Base-by-base conservation (phyloP, 2,888 invertebrate species). In the Erebia epiphron region DNA sequence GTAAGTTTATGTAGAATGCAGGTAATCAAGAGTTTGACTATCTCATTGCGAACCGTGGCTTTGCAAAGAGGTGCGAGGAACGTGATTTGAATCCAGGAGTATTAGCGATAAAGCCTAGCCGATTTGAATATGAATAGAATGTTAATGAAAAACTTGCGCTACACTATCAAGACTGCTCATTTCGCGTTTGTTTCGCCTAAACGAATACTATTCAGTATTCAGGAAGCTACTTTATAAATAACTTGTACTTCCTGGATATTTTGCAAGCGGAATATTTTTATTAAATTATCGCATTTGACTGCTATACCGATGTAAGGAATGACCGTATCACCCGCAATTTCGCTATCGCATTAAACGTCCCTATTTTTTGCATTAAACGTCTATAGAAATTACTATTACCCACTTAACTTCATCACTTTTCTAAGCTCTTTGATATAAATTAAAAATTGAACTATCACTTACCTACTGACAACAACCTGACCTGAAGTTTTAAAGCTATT, bases 61-160 rank as follows among this genome's bases (percentile, higher is more conserved):
- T 80, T 82, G 75, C 79, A 86, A 85, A 85, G 84, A 85, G 84
- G 65, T 63, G 66, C 68, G 56, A 71, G 70, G 64, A 54, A 85
- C 92, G 92, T 92, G 92, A 87, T 84, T 79, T 71, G 91, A 88
- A 89, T 92, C 77, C 81, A 69, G 69, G 79, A 82, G 77, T 74
- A 50, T 58, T 75, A 73, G 75, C 79, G 87, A 89, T 90, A 91
- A 87, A 87, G 85, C 84, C 85, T 82, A 86, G 86, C 84, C 84
- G 83, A 91, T 91, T 91, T 91, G 89, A 91, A 92, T 91, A 91
- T 89, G 91, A 88, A 90, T 87, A 80, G 89, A 90, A 92, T 90
- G 88, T 88, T 91, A 90, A 91, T 90, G 89, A 87, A 88, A 89
- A 87, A 88, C 87, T 89, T 88, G 82, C 69, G 66, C 54, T 35